These are phyloP conservation scores for Pardosa pseudoannulata DNA, from an alignment of 2,888 invertebrate genomes.

Conservation along the genomic window DNA sequence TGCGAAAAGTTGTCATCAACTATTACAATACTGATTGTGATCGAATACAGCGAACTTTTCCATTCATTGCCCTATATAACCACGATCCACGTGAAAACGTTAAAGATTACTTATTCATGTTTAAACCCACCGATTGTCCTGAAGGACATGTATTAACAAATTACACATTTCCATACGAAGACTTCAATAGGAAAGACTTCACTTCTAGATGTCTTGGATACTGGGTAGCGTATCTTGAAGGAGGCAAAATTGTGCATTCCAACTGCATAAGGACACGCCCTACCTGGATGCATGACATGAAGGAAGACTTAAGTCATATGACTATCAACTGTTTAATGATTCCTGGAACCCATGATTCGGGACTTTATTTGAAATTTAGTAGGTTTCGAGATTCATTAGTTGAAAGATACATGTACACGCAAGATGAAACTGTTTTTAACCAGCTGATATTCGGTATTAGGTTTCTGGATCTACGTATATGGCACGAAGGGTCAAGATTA, in stretches of 20 bases:
- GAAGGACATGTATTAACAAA: conserved; percentile 75
- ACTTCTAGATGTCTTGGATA: conserved; percentile 75
- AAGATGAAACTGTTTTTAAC: conserved; percentile 88
- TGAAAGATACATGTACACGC: conserved; percentile 76
- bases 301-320: conserved; percentile 31
- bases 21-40: conserved; percentile 65
- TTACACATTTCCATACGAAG: conserved; percentile 58
- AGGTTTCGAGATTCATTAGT: conserved; percentile 16
- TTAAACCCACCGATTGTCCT: conserved; percentile 43
- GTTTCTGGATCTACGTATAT: conserved; percentile 73
- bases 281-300: conserved; percentile 69
- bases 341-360: conserved; percentile 73
- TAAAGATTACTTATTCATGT: conserved; percentile 20
- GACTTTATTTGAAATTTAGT: conserved; percentile 52
- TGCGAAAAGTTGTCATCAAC: conserved; percentile 70
- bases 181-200: conserved; percentile 19
- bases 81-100: conserved; percentile 74
- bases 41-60: conserved; percentile 72
- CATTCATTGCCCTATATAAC: conserved; percentile 76
- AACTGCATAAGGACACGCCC: conserved; percentile 62
- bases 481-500: conserved; percentile 10
- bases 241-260: conserved; percentile 52
- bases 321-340: conserved; percentile 59
- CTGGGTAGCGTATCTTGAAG: conserved; percentile 76
- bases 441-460: conserved; percentile 90